Base-by-base conservation (phyloP, 2,113 vertebrate genomes). In the Hassar affinis region DNA sequence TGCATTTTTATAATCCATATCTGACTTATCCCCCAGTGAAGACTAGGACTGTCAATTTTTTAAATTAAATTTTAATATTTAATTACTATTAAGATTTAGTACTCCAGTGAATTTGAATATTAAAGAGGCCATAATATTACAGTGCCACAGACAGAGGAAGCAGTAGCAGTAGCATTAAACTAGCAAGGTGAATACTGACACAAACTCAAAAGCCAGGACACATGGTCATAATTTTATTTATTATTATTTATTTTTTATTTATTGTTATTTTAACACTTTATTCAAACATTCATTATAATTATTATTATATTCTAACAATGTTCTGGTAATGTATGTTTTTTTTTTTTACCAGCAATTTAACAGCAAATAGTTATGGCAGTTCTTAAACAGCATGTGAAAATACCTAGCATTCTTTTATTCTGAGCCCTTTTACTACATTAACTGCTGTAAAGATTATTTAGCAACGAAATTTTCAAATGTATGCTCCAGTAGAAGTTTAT, bases 61-160 rank as follows among this genome's bases (percentile, higher is more conserved):
- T 9, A 5, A 74, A 75, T 75, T 20, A 52, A 20, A 76, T 54
- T 76, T 76, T 76, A 76, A 76, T 54, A 76, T 76, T 76, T 76
- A 54, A 76, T 54, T 54, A 54, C 8, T 11, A 33, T 76, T 33
- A 54, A 52, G 49, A 54, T 33, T 76, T 52, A 22, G 3, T 6
- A 54, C 17, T 20, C 10, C 20, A 35, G 54, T 54, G 47, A 35
- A 76, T 10, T 33, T 54, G 15, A 52, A 76, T 76, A 76, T 54
- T 76, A 20, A 76, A 22, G 18, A 76, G 15, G 49, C 45, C 69
- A 17, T 49, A 72, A 27, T 33, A 15, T 76, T 33, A 54, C 49
- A 35, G 49, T 76, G 10, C 72, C 47, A 74, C n/a, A 27, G 12
- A 49, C 45, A n/a, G 6, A 74, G 25, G 12, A 27, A 49, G 69